Evolutionary conservation across 2,888 invertebrate species (phyloP).

Genomic region (Drosophila quinaria): DNA sequence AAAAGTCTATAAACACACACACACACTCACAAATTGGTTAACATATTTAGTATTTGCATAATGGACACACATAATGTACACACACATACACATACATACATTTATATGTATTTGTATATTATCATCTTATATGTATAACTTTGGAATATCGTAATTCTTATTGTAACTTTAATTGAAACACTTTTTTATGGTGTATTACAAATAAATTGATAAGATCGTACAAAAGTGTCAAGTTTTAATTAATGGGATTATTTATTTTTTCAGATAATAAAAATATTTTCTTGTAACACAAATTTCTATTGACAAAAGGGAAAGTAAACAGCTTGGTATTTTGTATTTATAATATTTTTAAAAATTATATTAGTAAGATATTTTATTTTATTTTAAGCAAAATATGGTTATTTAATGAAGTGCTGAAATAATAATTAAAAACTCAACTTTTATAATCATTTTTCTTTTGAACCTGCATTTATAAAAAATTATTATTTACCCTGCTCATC

Average conservation of each 20-base stretch:
- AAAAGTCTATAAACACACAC: conserved; percentile 26
- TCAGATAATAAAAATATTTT: no score
- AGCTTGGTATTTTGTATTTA: not conserved
- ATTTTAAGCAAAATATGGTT: no score
- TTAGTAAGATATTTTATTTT: not conserved
- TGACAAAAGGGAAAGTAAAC: not conserved
- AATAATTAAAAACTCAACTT: no score
- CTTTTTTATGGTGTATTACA: conserved; percentile 57
- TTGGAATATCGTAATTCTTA: conserved; percentile 70
- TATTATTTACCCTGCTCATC: no score
- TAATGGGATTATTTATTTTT: not conserved
- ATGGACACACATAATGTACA: not conserved
- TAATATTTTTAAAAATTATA: not conserved
- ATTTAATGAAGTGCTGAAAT: no score
- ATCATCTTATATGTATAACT: conserved; percentile 37
- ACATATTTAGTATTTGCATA: conserved; percentile 33
- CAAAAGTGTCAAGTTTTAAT: not conserved
- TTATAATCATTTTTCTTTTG: no score
- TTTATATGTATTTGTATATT: conserved; percentile 8
- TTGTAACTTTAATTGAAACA: conserved; percentile 65
- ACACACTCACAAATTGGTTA: conserved; percentile 51
- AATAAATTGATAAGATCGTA: conserved; percentile 66
- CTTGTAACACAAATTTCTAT: not conserved
- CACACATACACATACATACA: conserved; percentile 10
- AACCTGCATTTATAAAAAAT: no score